Evolutionary conservation across 2,113 vertebrate species (phyloP).

Genomic region (Thomomys bottae): DNA sequence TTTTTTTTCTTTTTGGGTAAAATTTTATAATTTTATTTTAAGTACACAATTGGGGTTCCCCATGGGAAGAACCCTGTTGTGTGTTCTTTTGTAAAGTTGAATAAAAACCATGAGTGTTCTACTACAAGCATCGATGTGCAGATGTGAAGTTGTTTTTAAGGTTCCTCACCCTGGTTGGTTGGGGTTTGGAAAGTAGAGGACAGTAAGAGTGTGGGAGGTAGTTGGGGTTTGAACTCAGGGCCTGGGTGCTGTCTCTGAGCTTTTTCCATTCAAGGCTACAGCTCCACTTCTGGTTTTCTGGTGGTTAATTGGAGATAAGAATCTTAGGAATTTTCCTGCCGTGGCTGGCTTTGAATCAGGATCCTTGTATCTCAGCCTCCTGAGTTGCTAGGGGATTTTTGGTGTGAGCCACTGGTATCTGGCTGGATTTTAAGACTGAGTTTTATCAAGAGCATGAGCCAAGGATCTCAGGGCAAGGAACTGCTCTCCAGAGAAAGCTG

Average conservation of each 20-base stretch:
- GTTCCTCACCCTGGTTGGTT: not conserved
- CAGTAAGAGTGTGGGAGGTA: not conserved
- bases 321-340: too few relatives aligned
- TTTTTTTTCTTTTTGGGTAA: not conserved
- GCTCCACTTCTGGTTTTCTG: too few relatives aligned
- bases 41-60: constrained; percentile 34
- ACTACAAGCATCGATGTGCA: not conserved
- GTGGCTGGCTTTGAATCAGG: too few relatives aligned
- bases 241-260: too few relatives aligned
- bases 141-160: not conserved
- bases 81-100: constrained; percentile 41
- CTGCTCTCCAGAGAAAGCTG: not conserved
- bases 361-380: too few relatives aligned
- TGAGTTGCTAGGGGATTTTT: too few relatives aligned
- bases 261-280: too few relatives aligned
- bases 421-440: not conserved
- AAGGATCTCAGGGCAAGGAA: not conserved
- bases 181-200: not conserved
- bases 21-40: constrained; percentile 64
- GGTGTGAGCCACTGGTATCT: too few relatives aligned
- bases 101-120: not conserved
- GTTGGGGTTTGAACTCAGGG: too few relatives aligned
- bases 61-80: constrained; percentile 23
- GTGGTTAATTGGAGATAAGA: too few relatives aligned
- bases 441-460: not conserved